Evolutionary conservation across 2,888 invertebrate genomes (phyloP).

Genomic region (Deilephila porcellus): DNA sequence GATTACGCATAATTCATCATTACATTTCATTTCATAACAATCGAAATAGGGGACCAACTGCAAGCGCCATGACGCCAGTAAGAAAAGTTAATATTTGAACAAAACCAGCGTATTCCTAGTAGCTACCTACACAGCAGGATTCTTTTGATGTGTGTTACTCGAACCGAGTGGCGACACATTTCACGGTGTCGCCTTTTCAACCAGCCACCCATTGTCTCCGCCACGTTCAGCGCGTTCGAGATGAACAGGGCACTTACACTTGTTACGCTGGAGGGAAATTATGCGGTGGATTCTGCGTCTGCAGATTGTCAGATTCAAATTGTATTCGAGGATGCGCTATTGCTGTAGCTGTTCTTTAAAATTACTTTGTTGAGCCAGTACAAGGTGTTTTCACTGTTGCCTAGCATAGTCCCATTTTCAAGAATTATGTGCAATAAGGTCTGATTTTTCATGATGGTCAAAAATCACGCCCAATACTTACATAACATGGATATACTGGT

Average conservation of each 20-base stretch:
- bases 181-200: constrained; percentile 22
- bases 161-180: constrained; percentile 24
- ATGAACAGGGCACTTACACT: constrained; percentile 2
- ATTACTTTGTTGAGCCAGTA: too few species aligned
- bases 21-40: too few species aligned
- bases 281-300: neutral
- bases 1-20: too few species aligned
- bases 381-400: too few species aligned
- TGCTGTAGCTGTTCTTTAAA: too few species aligned
- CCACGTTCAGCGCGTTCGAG: neutral
- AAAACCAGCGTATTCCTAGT: neutral
- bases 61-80: too few species aligned
- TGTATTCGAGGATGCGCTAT: neutral
- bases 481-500: too few species aligned
- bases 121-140: constrained; percentile 49
- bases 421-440: too few species aligned
- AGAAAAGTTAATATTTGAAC: neutral
- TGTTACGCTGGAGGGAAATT: neutral
- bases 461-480: too few species aligned
- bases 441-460: too few species aligned
- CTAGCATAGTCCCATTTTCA: too few species aligned
- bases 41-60: too few species aligned
- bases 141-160: constrained; percentile 58
- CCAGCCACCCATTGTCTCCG: constrained; percentile 22
- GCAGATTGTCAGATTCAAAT: neutral